phyloP scores from a whole-genome alignment of 2,113 vertebrate genomes.

The Plecturocebus donacophilus region DNA sequence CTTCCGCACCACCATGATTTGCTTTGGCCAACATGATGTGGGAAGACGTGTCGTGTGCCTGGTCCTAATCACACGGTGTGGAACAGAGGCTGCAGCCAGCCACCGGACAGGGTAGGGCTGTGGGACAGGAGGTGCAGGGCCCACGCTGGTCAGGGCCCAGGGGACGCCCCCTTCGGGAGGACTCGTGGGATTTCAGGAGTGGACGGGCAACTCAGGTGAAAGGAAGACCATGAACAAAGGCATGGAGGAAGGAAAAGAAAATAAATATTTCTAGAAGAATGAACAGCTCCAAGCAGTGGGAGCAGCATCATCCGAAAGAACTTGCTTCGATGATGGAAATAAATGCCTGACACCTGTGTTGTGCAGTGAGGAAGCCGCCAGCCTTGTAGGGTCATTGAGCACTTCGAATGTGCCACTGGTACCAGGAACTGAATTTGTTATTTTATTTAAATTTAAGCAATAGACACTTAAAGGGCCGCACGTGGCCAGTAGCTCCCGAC shows the following conservation, averaged over 20 bases:
- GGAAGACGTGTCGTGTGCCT: background rate
- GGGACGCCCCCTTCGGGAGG: background rate
- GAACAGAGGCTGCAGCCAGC: background rate
- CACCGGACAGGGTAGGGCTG: fast-evolving
- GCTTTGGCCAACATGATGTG: background rate
- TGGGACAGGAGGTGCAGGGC: too few relatives aligned
- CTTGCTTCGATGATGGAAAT: background rate
- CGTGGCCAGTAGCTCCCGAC: background rate
- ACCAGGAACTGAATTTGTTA: background rate
- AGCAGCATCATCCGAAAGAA: background rate
- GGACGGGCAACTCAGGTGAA: background rate
- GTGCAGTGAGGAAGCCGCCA: background rate
- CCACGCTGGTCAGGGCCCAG: too few relatives aligned
- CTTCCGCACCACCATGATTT: too few relatives aligned
- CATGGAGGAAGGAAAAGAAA: background rate
- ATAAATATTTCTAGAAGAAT: background rate
- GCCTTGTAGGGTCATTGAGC: background rate
- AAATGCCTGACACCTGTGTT: background rate
- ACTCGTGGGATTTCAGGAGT: background rate
- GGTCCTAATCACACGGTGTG: background rate
- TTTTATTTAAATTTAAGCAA: background rate
- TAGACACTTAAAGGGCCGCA: background rate
- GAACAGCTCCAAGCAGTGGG: background rate
- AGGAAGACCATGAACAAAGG: background rate
- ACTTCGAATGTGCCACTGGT: background rate